Base-by-base conservation (phyloP, 2,797 vertebrate species). In the Poecilia wingei region DNA sequence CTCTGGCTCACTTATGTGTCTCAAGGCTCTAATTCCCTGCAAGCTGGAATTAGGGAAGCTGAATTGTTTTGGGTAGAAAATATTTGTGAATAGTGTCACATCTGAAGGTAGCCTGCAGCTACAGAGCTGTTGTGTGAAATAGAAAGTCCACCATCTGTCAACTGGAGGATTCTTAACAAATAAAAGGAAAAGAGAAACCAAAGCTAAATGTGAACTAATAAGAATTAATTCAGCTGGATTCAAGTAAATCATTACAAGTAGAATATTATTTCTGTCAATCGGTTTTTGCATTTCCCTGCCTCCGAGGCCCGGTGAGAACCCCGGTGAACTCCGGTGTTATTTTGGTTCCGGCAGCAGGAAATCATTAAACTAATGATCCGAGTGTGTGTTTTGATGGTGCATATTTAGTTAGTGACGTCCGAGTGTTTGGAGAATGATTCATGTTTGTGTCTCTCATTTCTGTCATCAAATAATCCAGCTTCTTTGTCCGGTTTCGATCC, bases 331-430 rank as follows among this genome's bases (percentile, higher is more conserved):
- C 51, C 8, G 0, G 20, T 25, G n/a, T 75, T 64, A 64, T 45
- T 46, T 76, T 64, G 33, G 46, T 36, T 69, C 61, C 20, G 46
- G 33, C 64, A 53, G 33, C 22, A 77, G 53, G 46, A 77, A 68
- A 51, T 39, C 7, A 77, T 53, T 49, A 77, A 41, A 39, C 47
- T 41, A 77, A 43, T 53, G 31, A 69, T 53, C 33, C 8, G 25
- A 69, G 1, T 64, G 45, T 28, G 10, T 61, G 46, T 76, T 76
- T 49, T 14, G 46, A 69, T n/a, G 41, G 46, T 47, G n/a, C 14
- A 25, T 68, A 14, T 69, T 69, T 53, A 69, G 8, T 43, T 53
- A 41, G 64, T 53, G 33, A 69, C 28, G 2, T 53, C 2, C 8
- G 1, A 69, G 25, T n/a, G 39, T 76, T 76, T 47, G 14, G 51